Evolutionary conservation across 1,140 invertebrate genomes (phyloP).

Genomic region (Drosophila murphyi): DNA sequence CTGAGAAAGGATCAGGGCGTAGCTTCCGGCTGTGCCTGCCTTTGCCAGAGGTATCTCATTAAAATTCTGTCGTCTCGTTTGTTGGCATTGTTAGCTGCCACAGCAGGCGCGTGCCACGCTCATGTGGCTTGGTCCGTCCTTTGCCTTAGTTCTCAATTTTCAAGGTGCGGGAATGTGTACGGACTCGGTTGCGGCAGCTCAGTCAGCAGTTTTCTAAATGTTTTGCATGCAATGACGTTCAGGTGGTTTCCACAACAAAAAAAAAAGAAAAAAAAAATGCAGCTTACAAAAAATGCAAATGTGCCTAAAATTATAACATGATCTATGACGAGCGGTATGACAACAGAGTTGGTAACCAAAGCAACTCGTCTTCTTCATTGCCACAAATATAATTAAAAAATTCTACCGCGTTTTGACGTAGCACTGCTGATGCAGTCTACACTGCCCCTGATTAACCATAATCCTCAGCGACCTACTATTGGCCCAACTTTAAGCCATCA

Average conservation of each 20-base stretch:
- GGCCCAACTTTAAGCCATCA: slow-evolving; percentile 35
- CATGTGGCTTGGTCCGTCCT: slow-evolving; percentile 52
- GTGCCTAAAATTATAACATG: slow-evolving; percentile 64
- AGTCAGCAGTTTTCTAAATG: slow-evolving; percentile 60
- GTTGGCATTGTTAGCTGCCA: slow-evolving; percentile 38
- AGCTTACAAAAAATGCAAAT: slow-evolving; percentile 68
- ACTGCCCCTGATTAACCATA: slow-evolving; percentile 62
- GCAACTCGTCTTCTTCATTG: slow-evolving; percentile 31
- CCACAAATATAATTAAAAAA: slow-evolving; percentile 68
- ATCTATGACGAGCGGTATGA: slow-evolving; percentile 50
- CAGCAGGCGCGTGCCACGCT: slow-evolving; percentile 30
- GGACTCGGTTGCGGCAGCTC: slow-evolving; percentile 22
- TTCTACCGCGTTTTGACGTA: slow-evolving; percentile 40
- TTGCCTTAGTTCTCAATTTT: slow-evolving; percentile 35
- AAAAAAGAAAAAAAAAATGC: slow-evolving; percentile 11
- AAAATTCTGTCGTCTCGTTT: slow-evolving; percentile 65
- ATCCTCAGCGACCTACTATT: slow-evolving; percentile 27
- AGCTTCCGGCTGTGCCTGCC: slow-evolving; percentile 29
- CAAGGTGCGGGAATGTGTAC: slow-evolving; percentile 1
- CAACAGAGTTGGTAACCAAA: slow-evolving; percentile 2
- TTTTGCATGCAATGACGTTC: slow-evolving; percentile 39
- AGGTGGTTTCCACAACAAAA: slow-evolving; percentile 31
- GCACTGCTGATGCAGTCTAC: not conserved
- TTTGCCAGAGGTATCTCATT: slow-evolving; percentile 68
- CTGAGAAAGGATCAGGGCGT: slow-evolving; percentile 44